Evolutionary conservation across 1,140 invertebrate genomes (phyloP).

Genomic region (Coelopa frigida): DNA sequence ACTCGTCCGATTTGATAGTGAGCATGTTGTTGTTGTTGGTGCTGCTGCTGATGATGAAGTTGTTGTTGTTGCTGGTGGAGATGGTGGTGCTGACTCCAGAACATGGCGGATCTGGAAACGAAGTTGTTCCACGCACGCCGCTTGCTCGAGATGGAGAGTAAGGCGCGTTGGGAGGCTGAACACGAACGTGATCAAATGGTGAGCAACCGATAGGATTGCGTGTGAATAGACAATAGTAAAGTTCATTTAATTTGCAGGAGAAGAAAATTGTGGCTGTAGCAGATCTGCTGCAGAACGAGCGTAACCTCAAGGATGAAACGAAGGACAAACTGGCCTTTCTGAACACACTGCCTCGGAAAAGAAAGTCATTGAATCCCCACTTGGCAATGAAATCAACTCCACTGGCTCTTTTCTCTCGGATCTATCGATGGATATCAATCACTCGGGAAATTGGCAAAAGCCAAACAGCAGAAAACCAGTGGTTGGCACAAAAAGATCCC

Average conservation of each 20-base stretch:
- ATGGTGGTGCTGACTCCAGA: too few relatives aligned
- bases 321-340: constrained; percentile 73
- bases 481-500: constrained; percentile 31
- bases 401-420: constrained; percentile 65
- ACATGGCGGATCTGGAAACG: constrained; percentile 61
- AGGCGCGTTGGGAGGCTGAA: constrained; percentile 54
- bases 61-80: too few relatives aligned
- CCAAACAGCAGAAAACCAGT: constrained; percentile 29
- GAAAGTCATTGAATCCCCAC: constrained; percentile 39
- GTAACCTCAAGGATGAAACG: constrained; percentile 64
- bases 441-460: constrained; percentile 61
- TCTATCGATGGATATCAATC: constrained; percentile 63
- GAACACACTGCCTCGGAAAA: constrained; percentile 48
- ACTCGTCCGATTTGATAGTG: too few relatives aligned
- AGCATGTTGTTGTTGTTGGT: too few relatives aligned
- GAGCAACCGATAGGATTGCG: too few relatives aligned
- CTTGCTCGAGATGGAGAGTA: constrained; percentile 70
- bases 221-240: neutral
- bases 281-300: constrained; percentile 64
- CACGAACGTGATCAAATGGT: constrained; percentile 57
- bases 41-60: too few relatives aligned
- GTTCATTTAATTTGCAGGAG: constrained; percentile 50
- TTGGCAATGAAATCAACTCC: constrained; percentile 43
- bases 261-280: constrained; percentile 64
- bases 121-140: constrained; percentile 70